These are phyloP conservation scores for Chaetura pelagica DNA, from an alignment of 2,113 vertebrate genomes.

Conservation along the genomic window DNA sequence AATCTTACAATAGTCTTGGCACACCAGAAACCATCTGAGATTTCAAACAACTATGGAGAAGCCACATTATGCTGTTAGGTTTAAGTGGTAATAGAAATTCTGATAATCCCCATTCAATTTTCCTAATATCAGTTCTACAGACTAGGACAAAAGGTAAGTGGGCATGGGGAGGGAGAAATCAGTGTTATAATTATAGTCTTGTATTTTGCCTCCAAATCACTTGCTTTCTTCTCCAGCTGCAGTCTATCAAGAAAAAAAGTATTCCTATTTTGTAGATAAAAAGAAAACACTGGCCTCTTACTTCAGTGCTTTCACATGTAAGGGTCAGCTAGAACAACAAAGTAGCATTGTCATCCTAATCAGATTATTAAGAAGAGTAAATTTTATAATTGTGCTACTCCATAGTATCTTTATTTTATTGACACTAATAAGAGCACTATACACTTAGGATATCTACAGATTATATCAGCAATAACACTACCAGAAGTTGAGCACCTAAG, in stretches of 20 bases:
- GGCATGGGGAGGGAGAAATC: rapidly evolving
- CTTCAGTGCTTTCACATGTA: neutral
- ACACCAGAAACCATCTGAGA: neutral
- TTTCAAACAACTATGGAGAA: neutral
- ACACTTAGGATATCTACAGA: neutral
- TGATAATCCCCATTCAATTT: neutral
- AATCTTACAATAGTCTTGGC: neutral
- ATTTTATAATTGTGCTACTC: neutral
- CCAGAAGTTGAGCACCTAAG: neutral
- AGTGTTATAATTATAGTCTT: neutral
- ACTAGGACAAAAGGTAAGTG: neutral
- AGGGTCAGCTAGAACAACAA: neutral
- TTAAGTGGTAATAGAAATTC: neutral
- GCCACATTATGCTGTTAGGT: neutral
- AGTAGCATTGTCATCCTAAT: neutral
- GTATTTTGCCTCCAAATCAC: neutral
- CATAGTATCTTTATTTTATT: neutral
- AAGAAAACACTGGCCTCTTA: neutral
- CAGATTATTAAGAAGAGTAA: neutral
- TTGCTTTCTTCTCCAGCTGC: neutral
- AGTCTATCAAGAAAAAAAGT: neutral
- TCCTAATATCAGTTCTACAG: neutral
- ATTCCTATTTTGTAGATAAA: neutral
- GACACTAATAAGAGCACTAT: neutral
- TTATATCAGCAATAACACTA: neutral